Evolutionary conservation across 2,888 invertebrate genomes (phyloP).

Genomic region (Acheta domesticus): DNA sequence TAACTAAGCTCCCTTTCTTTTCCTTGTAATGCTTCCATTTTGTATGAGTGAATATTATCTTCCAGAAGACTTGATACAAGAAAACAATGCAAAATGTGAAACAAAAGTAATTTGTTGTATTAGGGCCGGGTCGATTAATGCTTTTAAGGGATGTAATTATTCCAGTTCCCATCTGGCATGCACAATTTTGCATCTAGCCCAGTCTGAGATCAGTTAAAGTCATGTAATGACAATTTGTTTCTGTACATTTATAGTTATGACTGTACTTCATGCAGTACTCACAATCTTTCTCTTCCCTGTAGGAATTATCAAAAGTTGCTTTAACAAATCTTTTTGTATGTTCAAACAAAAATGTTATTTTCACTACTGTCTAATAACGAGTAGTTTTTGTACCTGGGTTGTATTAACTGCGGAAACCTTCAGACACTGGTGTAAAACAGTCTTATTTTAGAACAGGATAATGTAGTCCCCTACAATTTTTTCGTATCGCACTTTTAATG

Average conservation of each 20-base stretch:
- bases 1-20: background rate
- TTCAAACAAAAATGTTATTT: background rate
- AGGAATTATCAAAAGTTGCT: no score
- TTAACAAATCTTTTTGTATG: background rate
- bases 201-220: no score
- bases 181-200: no score
- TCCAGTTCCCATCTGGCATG: no score
- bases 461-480: background rate
- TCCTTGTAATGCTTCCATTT: background rate
- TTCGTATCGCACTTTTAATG: background rate
- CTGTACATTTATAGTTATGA: no score
- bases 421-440: background rate
- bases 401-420: background rate
- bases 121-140: no score
- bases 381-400: slow-evolving; percentile 12
- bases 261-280: no score
- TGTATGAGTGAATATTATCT: background rate
- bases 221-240: no score
- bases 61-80: background rate
- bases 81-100: no score
- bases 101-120: no score
- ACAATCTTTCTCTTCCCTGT: no score
- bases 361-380: background rate
- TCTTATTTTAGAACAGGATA: background rate
- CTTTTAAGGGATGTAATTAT: no score